Percentiles rank a stretch among this genome's conserved stretches.
phyloP scores from a whole-genome alignment of 2,113 vertebrate genomes.

The Phodopus roborovskii region DNA sequence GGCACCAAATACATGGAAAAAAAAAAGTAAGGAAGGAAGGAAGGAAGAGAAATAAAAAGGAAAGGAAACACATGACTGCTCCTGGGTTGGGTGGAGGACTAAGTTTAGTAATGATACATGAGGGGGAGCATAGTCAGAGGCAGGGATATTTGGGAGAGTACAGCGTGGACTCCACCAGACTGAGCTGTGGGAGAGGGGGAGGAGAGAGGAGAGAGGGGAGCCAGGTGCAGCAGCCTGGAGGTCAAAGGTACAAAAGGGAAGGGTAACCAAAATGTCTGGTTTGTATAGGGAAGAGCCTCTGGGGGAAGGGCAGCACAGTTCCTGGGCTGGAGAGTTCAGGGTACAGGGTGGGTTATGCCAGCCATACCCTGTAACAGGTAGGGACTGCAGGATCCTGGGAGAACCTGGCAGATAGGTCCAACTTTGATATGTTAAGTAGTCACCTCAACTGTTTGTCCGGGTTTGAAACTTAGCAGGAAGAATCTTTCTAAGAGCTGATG shows the following conservation, averaged over 20 bases:
- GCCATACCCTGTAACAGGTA: neutral
- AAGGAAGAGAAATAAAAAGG: neutral
- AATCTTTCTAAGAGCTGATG: constrained; percentile 51
- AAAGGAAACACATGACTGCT: neutral
- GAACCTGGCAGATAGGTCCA: no score
- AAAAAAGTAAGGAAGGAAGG: rapidly evolving
- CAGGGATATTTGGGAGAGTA: neutral
- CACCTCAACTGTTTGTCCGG: neutral
- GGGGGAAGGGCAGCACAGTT: neutral
- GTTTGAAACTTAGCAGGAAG: neutral
- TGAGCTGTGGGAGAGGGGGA: neutral
- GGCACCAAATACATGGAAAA: no score
- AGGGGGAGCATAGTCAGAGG: neutral
- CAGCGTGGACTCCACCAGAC: neutral
- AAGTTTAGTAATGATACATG: neutral
- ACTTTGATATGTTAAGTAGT: neutral
- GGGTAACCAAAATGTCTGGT: neutral
- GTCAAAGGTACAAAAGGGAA: neutral
- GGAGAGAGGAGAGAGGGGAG: neutral
- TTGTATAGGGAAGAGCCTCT: neutral
- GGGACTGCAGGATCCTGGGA: neutral
- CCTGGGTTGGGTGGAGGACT: neutral
- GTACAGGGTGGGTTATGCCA: neutral
- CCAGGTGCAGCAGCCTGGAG: neutral
- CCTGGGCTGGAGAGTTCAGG: neutral